Base-by-base conservation (phyloP, 1,140 invertebrate species). In the Aphidius ervi region DNA sequence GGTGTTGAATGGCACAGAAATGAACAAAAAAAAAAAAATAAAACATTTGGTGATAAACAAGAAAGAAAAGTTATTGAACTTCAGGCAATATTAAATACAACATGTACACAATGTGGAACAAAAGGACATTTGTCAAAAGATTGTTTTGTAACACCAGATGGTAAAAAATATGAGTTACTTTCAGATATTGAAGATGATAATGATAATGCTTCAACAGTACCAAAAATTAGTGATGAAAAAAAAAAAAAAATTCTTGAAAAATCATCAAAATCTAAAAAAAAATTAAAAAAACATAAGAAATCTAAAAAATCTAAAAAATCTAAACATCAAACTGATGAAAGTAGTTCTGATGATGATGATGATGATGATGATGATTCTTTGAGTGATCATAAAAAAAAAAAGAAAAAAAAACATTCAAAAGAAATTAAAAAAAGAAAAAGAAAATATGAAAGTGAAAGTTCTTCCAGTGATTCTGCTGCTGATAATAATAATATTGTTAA, bases 11-110 rank as follows among this genome's bases (percentile, higher is more conserved):
- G 74, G 8, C 73, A 79, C 55, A 69, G 64, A 65, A 78, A 81
- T 53, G 62, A 74, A 20, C 76, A 79, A 58, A 73, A 67, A 64
- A 71, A 66, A 50, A 80, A 73, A 57, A 64, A 1, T 31, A 31
- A 31, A 31, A 31, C 23, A 31, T 31, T 46, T 41, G 31, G 62
- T 7, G 68, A 66, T 5, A 61, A 62, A 5, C 42, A 56, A 16
- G 62, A 71, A 7, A 69, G 66, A 23, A 79, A 73, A 66, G 62
- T 56, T 5, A 81, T 80, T 63, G 67, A 77, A 37, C 61, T 80
- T 40, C 70, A 78, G 46, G 79, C 79, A 5, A 66, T 81, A n/a
- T 66, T 77, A 16, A 78, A 81, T 40, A 78, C 75, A 5, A 80
- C 72, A 1, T 81, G 79, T 40, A 58, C 68, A 2, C 79, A 77